These are phyloP conservation scores for Galemys pyrenaicus DNA, from an alignment of 2,113 vertebrate species.

Conservation along the genomic window DNA sequence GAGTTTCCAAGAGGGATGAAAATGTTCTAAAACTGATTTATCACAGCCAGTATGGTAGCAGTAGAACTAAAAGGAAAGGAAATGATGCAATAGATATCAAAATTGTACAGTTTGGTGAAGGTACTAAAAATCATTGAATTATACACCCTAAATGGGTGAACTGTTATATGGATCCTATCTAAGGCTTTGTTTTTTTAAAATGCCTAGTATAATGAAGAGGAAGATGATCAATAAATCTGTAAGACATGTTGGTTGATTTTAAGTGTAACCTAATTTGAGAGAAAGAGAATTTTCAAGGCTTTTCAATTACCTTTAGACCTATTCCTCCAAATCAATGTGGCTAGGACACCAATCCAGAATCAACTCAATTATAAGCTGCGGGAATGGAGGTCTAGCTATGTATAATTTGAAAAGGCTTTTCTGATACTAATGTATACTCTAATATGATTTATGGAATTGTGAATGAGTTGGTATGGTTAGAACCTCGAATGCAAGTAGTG, in stretches of 20 bases:
- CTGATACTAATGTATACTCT: neutral
- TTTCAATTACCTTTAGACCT: neutral
- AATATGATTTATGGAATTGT: slow-evolving; percentile 34
- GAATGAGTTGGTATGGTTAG: neutral
- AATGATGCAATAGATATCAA: slow-evolving; percentile 19
- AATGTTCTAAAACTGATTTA: slow-evolving; percentile 48
- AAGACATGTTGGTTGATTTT: slow-evolving; percentile 14
- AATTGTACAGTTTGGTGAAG: slow-evolving; percentile 21
- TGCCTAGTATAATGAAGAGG: neutral
- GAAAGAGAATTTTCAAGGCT: slow-evolving; percentile 33
- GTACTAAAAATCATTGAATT: slow-evolving; percentile 37
- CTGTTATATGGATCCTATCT: neutral
- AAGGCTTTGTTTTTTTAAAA: slow-evolving; percentile 2
- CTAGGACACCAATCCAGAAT: neutral
- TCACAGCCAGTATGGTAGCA: neutral
- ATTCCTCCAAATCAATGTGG: neutral
- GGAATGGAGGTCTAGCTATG: neutral
- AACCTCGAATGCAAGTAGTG: neutral
- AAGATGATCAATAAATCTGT: slow-evolving; percentile 37
- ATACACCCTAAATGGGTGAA: slow-evolving; percentile 1
- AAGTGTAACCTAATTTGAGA: neutral
- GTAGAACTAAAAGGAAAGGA: slow-evolving; percentile 30
- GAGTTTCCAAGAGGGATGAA: neutral
- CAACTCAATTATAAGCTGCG: neutral
- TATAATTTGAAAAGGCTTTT: slow-evolving; percentile 14